Evolutionary conservation across 2,888 invertebrate genomes (phyloP).

Genomic region (Caenorhabditis sp.): DNA sequence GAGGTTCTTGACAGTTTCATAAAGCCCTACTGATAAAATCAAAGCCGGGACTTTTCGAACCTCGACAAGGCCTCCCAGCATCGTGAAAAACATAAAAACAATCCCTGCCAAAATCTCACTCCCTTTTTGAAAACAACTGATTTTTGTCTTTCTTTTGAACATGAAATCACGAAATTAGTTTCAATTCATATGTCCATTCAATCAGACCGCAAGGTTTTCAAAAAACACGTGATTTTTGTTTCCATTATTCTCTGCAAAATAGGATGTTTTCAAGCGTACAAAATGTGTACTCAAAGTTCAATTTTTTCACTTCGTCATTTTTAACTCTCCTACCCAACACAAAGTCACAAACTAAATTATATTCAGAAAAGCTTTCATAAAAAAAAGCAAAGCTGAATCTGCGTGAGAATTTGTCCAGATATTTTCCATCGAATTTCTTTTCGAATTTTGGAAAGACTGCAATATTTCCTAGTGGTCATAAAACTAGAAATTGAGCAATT

Average conservation of each 20-base stretch:
- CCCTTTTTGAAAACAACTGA: too few relatives aligned
- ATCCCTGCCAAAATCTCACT: too few relatives aligned
- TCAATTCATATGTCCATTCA: neutral
- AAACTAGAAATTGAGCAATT: neutral
- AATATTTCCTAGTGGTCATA: neutral
- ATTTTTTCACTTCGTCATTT: neutral
- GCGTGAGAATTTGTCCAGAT: neutral
- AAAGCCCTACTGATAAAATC: too few relatives aligned
- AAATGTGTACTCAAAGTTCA: neutral
- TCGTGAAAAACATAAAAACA: too few relatives aligned
- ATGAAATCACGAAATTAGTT: too few relatives aligned
- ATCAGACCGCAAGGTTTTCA: neutral
- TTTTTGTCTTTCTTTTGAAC: too few relatives aligned
- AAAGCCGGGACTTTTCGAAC: too few relatives aligned
- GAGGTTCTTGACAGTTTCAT: too few relatives aligned
- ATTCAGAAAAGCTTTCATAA: too few relatives aligned
- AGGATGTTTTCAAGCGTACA: neutral
- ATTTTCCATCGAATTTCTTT: neutral
- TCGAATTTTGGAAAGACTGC: neutral
- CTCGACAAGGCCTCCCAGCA: too few relatives aligned
- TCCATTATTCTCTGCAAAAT: neutral
- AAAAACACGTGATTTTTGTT: neutral
- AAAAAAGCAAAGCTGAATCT: constrained; percentile 8
- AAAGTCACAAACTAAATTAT: too few relatives aligned
- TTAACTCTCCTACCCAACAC: too few relatives aligned